Base-by-base conservation (phyloP, 2,797 vertebrate genomes). In the Taenioides sp. region DNA sequence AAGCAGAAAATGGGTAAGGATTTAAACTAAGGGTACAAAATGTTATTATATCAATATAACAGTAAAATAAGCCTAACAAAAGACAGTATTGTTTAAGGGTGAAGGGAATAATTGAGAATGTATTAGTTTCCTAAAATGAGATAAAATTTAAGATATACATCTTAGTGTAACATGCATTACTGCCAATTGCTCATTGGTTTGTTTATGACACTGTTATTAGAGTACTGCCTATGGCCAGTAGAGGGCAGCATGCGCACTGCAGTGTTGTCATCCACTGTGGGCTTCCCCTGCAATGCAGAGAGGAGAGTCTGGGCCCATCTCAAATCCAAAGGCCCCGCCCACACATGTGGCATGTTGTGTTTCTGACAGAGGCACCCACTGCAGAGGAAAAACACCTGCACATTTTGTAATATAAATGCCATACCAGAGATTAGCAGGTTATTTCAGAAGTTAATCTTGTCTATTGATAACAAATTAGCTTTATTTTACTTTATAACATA, bases 211-310 rank as follows among this genome's bases (percentile, higher is more conserved):
- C 43, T 49, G 17, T 50, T 34, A 28, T 61, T 23, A n/a, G 7
- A 7, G n/a, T 34, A 28, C 37, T 0, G 27, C 37, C 18, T 80
- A 67, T 57, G 67, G 69, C 89, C 94, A 94, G 72, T 68, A 94
- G 93, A 88, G 90, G 93, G 91, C 91, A 88, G 80, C 80, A 70
- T 65, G 40, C 76, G 68, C 78, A 82, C 74, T 84, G 85, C 83
- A 81, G 76, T 40, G 7, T 70, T 64, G 40, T n/a, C 59, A 31
- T 64, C 57, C 75, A 71, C 69, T 57, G 69, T 68, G 70, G 80
- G 69, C 77, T 84, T 87, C 80, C 88, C 75, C 93, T 93, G 94
- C 94, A 95, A 91, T 95, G 93, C 93, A 94, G 93, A 93, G 83
- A 71, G 74, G 84, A 73, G 67, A 67, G 60, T 62, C 73, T 74